These are phyloP conservation scores for Thymallus thymallus DNA, from an alignment of 2,113 vertebrate genomes.

Conservation along the genomic window DNA sequence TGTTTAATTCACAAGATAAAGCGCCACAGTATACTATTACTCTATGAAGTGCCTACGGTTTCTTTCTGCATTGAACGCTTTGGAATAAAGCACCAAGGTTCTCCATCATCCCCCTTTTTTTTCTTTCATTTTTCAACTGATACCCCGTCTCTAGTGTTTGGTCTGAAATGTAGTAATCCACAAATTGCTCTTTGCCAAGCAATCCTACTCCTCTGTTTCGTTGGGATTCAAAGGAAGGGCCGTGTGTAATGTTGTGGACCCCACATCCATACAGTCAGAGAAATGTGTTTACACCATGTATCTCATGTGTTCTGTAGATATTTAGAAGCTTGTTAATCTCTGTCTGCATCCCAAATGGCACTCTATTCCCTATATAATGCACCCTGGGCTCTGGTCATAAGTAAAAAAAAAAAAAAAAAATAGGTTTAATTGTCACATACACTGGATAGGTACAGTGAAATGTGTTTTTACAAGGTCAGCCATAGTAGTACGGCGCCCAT, in stretches of 20 bases:
- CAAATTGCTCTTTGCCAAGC: constrained; percentile 16
- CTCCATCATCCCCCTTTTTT: not conserved
- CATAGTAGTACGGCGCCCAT: too few relatives aligned
- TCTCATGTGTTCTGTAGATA: not conserved
- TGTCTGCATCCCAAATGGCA: too few relatives aligned
- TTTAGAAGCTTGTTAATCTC: not conserved
- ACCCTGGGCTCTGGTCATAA: too few relatives aligned
- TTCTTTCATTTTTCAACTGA: not conserved
- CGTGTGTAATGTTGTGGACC: not conserved
- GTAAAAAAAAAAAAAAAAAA: too few relatives aligned
- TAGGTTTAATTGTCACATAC: too few relatives aligned
- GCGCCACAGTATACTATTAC: not conserved
- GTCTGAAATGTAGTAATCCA: constrained; percentile 11
- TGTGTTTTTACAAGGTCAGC: too few relatives aligned
- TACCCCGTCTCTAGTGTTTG: constrained; percentile 9
- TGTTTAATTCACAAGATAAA: constrained; percentile 10
- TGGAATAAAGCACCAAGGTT: constrained; percentile 3
- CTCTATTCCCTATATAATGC: too few relatives aligned
- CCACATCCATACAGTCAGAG: not conserved
- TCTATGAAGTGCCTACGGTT: constrained; percentile 21
- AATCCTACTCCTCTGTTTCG: not conserved
- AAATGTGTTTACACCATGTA: not conserved
- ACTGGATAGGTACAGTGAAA: too few relatives aligned
- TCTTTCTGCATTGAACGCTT: constrained; percentile 1
- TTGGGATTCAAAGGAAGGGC: constrained; percentile 4